Percentiles rank a stretch among this genome's conserved stretches.
Conservation (phyloP, 92 coral and sea anemone species). For the Siderastrea siderea region DNA sequence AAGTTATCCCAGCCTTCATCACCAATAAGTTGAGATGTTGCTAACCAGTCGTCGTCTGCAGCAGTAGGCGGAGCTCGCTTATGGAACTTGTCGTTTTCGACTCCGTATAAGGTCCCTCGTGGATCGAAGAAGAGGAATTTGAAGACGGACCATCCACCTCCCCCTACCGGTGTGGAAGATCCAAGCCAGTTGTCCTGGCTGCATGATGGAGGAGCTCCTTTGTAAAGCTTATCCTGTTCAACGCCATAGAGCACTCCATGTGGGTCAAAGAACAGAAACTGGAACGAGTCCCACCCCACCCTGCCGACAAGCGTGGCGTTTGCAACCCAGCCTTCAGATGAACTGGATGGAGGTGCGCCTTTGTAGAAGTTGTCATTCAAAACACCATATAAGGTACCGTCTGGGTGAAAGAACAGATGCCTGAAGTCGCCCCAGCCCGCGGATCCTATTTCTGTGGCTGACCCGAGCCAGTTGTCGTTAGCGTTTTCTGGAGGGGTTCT, state of each 20-base stretch:
- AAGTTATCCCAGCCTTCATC: slow-evolving; percentile 13
- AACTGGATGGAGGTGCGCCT: slow-evolving; percentile 7
- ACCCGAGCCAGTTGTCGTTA: neutral
- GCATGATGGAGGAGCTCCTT: neutral
- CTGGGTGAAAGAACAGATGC: slow-evolving; percentile 20
- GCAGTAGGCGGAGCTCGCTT: slow-evolving; percentile 5
- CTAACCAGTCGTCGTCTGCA: slow-evolving; percentile 11
- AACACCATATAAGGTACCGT: slow-evolving; percentile 20
- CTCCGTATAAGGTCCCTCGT: slow-evolving; percentile 14
- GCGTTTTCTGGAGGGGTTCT: neutral
- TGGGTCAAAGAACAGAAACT: slow-evolving; percentile 32
- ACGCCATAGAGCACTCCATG: slow-evolving; percentile 33
- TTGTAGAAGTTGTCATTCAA: slow-evolving; percentile 17
- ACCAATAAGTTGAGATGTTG: neutral
- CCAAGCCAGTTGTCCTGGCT: slow-evolving; percentile 9
- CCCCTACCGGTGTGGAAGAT: slow-evolving; percentile 1
- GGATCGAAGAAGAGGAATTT: slow-evolving; percentile 31
- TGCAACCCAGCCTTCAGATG: slow-evolving; percentile 3
- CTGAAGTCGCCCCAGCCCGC: neutral
- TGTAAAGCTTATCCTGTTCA: neutral
- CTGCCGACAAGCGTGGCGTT: slow-evolving; percentile 8
- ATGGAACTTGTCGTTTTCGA: neutral
- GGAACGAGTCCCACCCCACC: slow-evolving; percentile 13
- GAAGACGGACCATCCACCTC: slow-evolving; percentile 19
- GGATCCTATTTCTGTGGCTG: slow-evolving; percentile 5